Percentiles rank a stretch among this genome's conserved stretches.
Evolutionary conservation across 2,113 vertebrate genomes (phyloP).

Genomic region (Hiodon tergisus): DNA sequence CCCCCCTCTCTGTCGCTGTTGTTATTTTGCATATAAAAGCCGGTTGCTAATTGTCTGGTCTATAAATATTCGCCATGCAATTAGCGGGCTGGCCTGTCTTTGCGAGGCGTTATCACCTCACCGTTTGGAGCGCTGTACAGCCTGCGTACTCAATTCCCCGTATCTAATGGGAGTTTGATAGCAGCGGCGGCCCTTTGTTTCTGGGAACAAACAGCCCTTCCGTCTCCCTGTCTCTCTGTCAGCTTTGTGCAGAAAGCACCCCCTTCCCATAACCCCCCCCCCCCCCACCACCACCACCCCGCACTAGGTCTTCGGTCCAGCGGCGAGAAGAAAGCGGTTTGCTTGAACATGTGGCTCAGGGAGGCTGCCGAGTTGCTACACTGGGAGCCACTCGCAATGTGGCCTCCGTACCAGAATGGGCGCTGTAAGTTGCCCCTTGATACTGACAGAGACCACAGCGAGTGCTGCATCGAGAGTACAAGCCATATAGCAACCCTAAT

Average conservation of each 20-base stretch:
- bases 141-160: conserved; percentile 62
- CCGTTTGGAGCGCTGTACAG: conserved; percentile 56
- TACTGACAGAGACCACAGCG: neutral
- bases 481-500: neutral
- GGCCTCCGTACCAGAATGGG: conserved; percentile 7
- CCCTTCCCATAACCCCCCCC: neutral
- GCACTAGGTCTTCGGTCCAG: conserved; percentile 12
- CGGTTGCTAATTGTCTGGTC: conserved; percentile 73
- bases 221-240: conserved; percentile 37
- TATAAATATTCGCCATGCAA: conserved; percentile 77
- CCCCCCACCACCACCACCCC: neutral
- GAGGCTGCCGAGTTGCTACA: neutral
- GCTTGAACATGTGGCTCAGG: neutral
- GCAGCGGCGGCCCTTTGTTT: conserved; percentile 61
- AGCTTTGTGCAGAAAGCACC: conserved; percentile 9
- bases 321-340: conserved; percentile 3
- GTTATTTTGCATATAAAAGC: conserved; percentile 79
- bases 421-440: neutral
- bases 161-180: conserved; percentile 73
- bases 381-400: neutral
- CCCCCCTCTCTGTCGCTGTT: conserved; percentile 59
- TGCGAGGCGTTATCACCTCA: conserved; percentile 68
- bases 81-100: conserved; percentile 71
- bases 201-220: conserved; percentile 51
- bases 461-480: neutral